Percentiles rank a stretch among this genome's conserved stretches.
Conservation (phyloP, 2,797 vertebrate genomes). For the Erethizon dorsatum region DNA sequence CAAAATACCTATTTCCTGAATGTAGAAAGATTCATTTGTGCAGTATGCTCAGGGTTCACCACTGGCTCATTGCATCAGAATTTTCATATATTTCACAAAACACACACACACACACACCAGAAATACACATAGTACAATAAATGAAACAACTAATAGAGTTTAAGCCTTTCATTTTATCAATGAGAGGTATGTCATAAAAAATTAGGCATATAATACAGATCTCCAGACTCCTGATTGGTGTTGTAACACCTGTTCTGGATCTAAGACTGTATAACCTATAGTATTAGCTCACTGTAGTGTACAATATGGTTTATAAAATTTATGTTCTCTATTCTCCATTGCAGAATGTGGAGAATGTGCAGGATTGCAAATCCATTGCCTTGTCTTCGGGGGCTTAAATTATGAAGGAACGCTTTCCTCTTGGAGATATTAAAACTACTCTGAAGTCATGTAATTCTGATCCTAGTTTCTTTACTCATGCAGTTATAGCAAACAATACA, state of each 20-base stretch:
- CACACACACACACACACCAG: no score
- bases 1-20: not conserved
- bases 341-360: not conserved
- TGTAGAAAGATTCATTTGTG: not conserved
- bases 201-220: not conserved
- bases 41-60: not conserved
- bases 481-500: not conserved
- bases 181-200: not conserved
- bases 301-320: not conserved
- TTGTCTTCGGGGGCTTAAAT: not conserved
- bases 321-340: not conserved
- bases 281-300: not conserved
- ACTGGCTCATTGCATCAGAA: not conserved
- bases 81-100: no score
- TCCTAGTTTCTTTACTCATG: not conserved
- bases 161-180: not conserved
- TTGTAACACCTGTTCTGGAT: not conserved
- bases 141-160: not conserved
- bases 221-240: not conserved
- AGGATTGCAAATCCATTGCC: not conserved
- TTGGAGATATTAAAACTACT: not conserved
- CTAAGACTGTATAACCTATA: not conserved
- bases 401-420: not conserved
- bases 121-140: not conserved
- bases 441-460: not conserved